Base-by-base conservation (phyloP, 2,888 invertebrate genomes). In the Perizoma flavofasciatum region DNA sequence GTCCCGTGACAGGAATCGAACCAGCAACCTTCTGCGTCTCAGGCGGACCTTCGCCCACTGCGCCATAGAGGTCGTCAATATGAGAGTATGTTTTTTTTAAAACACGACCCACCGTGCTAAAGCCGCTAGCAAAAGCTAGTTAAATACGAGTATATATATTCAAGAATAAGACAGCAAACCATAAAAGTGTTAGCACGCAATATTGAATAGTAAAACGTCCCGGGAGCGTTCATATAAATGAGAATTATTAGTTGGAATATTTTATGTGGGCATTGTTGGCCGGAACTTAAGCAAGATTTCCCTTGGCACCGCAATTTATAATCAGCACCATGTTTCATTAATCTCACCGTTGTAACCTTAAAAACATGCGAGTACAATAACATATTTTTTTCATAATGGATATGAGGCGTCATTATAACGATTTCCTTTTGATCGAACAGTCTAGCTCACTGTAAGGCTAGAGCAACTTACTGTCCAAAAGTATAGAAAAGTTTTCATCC, bases 231-330 rank as follows among this genome's bases (percentile, higher is more conserved):
- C 75, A 74, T 77, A 78, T 77, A 79, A 77, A 79, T 77, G 77
- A 73, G 78, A 76, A 78, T 22, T 83, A 81, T 83, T 77, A 81
- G 76, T 77, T 61, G 72, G 68, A 80, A 81, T 81, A 82, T 82
- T 86, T 83, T 75, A 86, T 81, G 75, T 77, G 73, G 77, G 75
- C 76, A 82, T 83, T 83, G 84, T 85, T 80, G 69, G 74, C 65
- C 63, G 70, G 72, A 82, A 84, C 85, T 86, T 86, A 80, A 80
- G 75, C 79, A 72, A 85, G 87, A 89, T 89, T 89, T 88, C 89
- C 88, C 86, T 56, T 44, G 87, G 65, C 74, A 68, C 74, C 62
- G 70, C 77, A 75, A 78, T 85, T 87, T 86, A 86, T 86, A 88
- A 88, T 86, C 83, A 81, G 75, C 70, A 74, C 76, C 76, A 77